Percentiles rank a stretch among this genome's conserved stretches.
phyloP scores from a whole-genome alignment of 2,797 vertebrate species.

The Sus cebifrons region DNA sequence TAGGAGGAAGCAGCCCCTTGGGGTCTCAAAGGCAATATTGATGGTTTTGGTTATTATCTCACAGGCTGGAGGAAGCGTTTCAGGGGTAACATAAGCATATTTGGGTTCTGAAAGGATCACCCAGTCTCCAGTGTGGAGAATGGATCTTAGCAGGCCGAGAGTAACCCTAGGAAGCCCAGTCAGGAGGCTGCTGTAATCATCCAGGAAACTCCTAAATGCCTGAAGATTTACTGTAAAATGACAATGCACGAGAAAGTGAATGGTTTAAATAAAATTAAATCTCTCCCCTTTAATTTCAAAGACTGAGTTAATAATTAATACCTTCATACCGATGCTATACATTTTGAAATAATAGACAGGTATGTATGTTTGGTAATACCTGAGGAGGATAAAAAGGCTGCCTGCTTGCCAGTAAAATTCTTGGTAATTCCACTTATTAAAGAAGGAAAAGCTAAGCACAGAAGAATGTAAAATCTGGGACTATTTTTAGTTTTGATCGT shows the following conservation, averaged over 20 bases:
- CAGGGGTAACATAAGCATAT: background rate
- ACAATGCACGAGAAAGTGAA: background rate
- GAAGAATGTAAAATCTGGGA: background rate
- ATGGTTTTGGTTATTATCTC: background rate
- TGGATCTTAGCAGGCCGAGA: background rate
- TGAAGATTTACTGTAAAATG: background rate
- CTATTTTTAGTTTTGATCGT: background rate
- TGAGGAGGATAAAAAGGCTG: background rate
- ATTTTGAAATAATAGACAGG: slow-evolving; percentile 30
- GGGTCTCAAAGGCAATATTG: background rate
- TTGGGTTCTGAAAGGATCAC: background rate
- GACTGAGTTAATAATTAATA: background rate
- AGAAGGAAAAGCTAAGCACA: background rate
- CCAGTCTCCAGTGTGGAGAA: background rate
- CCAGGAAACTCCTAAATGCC: background rate
- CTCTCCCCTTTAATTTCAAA: slow-evolving; percentile 21
- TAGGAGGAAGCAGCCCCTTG: background rate
- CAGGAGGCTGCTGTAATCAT: background rate
- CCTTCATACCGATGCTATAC: slow-evolving; percentile 18
- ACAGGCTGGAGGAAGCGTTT: background rate
- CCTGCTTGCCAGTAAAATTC: background rate
- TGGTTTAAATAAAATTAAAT: slow-evolving; percentile 28
- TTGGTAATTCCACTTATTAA: slow-evolving; percentile 39
- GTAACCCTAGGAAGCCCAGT: background rate
- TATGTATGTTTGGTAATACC: slow-evolving; percentile 24